These are phyloP conservation scores for Acrocephalus arundinaceus DNA, from an alignment of 2,113 vertebrate species.

Conservation along the genomic window DNA sequence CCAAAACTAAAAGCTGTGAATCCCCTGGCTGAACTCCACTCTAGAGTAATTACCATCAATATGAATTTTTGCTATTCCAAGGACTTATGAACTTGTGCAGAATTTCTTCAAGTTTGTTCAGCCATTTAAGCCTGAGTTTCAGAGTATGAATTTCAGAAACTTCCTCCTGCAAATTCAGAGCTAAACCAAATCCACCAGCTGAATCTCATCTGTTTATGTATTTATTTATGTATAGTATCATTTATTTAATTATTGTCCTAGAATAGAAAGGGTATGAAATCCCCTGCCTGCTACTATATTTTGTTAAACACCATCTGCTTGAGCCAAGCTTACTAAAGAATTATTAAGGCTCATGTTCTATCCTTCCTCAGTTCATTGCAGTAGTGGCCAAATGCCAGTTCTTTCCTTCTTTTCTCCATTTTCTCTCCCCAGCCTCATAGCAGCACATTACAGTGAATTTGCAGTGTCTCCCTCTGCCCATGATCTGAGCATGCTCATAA, in stretches of 20 bases:
- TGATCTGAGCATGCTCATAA: background rate
- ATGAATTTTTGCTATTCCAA: background rate
- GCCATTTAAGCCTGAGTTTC: background rate
- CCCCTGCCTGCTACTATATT: background rate
- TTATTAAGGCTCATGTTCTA: background rate
- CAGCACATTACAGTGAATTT: background rate
- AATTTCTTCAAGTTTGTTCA: background rate
- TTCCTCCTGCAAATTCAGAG: background rate
- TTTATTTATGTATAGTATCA: background rate
- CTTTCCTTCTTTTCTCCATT: background rate
- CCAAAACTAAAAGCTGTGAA: background rate
- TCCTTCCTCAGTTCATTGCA: background rate
- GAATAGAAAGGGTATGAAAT: background rate
- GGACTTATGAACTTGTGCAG: background rate
- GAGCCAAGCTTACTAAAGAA: background rate
- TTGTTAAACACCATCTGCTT: background rate
- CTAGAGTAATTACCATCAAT: background rate
- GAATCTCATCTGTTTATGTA: background rate
- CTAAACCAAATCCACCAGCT: background rate
- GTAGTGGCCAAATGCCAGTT: background rate
- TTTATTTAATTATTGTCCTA: conserved; percentile 18
- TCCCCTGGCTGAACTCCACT: background rate
- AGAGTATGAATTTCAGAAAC: background rate
- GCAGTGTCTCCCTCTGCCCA: background rate
- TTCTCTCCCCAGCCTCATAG: background rate